Conservation (phyloP, 1,140 invertebrate species). For the Cyclargus thomasi region DNA sequence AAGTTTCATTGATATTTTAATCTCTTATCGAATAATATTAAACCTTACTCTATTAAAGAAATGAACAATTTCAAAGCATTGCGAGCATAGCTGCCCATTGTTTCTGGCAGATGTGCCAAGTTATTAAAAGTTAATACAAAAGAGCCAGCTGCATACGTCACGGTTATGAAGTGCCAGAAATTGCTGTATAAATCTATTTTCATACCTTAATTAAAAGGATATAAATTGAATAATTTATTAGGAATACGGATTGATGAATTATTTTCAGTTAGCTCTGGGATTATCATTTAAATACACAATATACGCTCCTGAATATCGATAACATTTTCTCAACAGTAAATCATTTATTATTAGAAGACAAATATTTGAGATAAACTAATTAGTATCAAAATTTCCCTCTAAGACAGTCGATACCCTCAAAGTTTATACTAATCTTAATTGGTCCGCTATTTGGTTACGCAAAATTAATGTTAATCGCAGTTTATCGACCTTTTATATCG, state of each 20-base stretch:
- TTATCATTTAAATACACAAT: not conserved
- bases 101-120: not conserved
- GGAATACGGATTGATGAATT: no score
- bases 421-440: not conserved
- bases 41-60: no score
- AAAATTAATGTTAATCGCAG: not conserved
- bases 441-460: not conserved
- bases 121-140: slow-evolving; percentile 1
- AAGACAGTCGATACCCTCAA: not conserved
- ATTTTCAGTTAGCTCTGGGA: no score
- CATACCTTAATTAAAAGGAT: not conserved
- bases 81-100: not conserved
- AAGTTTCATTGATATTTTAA: no score
- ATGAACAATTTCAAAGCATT: no score
- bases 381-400: not conserved
- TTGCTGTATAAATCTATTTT: no score
- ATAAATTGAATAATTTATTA: not conserved
- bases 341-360: not conserved
- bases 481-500: not conserved
- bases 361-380: slow-evolving; percentile 3
- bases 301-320: not conserved
- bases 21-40: no score
- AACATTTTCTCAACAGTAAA: not conserved
- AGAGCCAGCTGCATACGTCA: not conserved
- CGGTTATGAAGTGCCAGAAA: no score